phyloP scores from a whole-genome alignment of 1,140 invertebrate genomes.

The Amyelois transitella region DNA sequence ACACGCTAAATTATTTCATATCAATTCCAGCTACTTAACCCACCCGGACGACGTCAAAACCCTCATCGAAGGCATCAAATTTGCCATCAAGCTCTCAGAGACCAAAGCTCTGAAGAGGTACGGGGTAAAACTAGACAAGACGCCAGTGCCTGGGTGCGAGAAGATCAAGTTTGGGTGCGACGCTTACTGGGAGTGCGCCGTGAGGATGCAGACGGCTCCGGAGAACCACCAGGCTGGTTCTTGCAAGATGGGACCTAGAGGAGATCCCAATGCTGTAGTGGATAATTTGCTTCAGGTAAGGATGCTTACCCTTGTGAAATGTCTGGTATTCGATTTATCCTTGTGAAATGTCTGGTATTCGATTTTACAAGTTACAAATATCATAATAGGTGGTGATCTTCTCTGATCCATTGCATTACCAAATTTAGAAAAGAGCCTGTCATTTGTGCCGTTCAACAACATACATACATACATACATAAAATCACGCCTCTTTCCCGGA shows the following conservation, averaged over 20 bases:
- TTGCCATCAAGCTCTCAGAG: conserved; percentile 80
- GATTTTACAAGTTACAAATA: no score
- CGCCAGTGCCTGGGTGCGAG: conserved; percentile 82
- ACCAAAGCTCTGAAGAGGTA: conserved; percentile 80
- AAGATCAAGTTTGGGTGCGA: conserved; percentile 83
- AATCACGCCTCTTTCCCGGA: no score
- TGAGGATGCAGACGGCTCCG: conserved; percentile 82
- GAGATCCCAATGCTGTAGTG: conserved; percentile 82
- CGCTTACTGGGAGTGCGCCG: conserved; percentile 87
- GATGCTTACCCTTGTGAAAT: no score
- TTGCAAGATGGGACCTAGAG: conserved; percentile 84
- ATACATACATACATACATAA: no score
- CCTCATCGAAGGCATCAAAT: conserved; percentile 84
- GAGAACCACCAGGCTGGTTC: conserved; percentile 91
- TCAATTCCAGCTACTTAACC: conserved; percentile 55
- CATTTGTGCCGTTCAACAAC: no score
- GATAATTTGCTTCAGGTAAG: conserved; percentile 78
- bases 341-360: no score
- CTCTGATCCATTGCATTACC: no score
- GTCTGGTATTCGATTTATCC: no score
- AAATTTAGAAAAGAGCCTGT: no score
- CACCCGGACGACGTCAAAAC: conserved; percentile 80
- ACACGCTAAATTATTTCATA: background rate
- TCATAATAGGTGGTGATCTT: no score
- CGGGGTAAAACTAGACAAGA: conserved; percentile 82